phyloP scores from a whole-genome alignment of 2,797 vertebrate species.

The Pseudotriccus pelzelni region DNA sequence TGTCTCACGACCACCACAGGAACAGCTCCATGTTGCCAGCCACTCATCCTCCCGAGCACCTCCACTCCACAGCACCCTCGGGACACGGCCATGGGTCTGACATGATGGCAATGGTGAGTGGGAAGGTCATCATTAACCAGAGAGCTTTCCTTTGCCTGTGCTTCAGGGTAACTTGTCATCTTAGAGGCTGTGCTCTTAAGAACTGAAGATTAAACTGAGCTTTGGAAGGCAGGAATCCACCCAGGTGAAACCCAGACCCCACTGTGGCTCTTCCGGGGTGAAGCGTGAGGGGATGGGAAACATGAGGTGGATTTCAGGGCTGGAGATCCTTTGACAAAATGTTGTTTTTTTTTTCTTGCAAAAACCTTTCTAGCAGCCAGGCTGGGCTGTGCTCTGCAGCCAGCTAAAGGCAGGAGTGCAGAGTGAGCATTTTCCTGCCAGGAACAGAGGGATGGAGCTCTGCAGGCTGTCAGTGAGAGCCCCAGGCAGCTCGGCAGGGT shows the following conservation, averaged over 20 bases:
- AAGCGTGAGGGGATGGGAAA: background rate
- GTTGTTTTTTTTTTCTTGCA: background rate
- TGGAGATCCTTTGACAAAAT: background rate
- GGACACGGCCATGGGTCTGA: slow-evolving; percentile 18
- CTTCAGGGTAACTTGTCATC: background rate
- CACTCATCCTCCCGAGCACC: slow-evolving; percentile 53
- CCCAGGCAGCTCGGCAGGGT: accelerated
- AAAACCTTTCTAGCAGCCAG: background rate
- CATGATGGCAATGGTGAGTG: slow-evolving; percentile 78
- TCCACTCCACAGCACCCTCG: slow-evolving; percentile 26
- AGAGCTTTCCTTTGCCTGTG: background rate
- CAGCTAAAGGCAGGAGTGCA: background rate
- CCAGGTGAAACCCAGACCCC: background rate
- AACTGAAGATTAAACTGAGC: background rate
- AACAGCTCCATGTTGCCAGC: slow-evolving; percentile 16
- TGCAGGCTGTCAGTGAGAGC: background rate
- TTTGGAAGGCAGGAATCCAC: background rate
- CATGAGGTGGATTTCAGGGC: background rate
- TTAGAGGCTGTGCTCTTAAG: background rate
- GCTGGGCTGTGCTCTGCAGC: background rate
- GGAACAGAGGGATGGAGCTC: background rate
- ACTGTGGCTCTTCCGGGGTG: background rate
- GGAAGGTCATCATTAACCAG: background rate
- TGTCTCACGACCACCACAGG: slow-evolving; percentile 1
- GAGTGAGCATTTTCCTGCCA: background rate